Evolutionary conservation across 2,797 vertebrate genomes (phyloP), one percentile per base, ranked within the genome.

Genomic region (Furcifer pardalis): DNA sequence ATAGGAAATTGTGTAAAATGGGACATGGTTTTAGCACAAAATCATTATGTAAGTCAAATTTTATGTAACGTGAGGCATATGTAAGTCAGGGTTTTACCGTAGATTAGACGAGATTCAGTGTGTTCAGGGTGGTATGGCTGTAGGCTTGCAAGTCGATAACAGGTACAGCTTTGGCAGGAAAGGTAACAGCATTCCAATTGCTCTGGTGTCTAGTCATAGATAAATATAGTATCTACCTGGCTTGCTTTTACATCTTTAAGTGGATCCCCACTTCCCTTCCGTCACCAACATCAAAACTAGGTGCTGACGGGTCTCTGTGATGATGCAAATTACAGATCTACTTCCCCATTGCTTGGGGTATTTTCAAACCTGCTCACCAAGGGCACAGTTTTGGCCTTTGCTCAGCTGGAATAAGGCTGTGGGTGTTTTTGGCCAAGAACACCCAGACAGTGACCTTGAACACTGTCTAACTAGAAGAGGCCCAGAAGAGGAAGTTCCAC

Each of bases 341-440:
- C 87, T 79, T 89, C 12, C 69, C 25, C 91, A 91, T 89, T 89
- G 80, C 7, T 9, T 77, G 90, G 90, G 90, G 93, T 93, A n/a
- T 90, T 80, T 80, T 91, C 86, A 84, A 86, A 83, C 81, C 77
- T 89, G 32, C 93, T 89, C 90, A 92, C 92, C 83, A 88, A 91
- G 90, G n/a, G 90, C 91, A 92, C 49, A 90, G 90, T n/a, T 90
- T 87, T 93, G 90, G 92, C 89, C 88, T 89, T 87, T 86, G 90
- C 86, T 91, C 87, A 91, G 88, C 90, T 84, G 84, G n/a, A 86
- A 94, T 40, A 92, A 93, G 84, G 84, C 90, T 91, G 91, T 88
- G 89, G 90, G 92, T 93, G 23, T 91, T 88, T 88, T 49, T 91
- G 93, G 92, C 92, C 88, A 91, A 90, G 88, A 90, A 92, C 90